phyloP scores from a whole-genome alignment of 1,140 invertebrate genomes.

The Gryllus bimaculatus region DNA sequence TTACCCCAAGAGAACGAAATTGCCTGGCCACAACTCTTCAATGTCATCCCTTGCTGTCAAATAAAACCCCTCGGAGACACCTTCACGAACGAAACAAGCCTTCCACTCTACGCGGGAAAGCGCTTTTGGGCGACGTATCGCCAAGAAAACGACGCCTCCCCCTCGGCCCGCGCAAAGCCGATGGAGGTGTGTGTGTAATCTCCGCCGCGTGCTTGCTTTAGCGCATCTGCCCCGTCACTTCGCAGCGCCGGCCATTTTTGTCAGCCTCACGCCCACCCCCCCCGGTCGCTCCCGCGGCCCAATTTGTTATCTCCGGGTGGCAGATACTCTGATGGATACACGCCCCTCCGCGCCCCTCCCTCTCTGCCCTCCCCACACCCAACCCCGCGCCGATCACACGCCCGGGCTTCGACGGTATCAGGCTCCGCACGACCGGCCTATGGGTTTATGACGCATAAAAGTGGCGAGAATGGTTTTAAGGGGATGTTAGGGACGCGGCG shows the following conservation, averaged over 20 bases:
- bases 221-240: background rate
- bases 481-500: background rate
- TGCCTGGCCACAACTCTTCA: too few relatives aligned
- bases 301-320: conserved; percentile 3
- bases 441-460: background rate
- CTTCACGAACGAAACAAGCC: too few relatives aligned
- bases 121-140: background rate
- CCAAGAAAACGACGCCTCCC: background rate
- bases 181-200: background rate
- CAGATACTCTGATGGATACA: conserved; percentile 1
- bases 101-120: background rate
- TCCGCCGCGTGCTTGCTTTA: background rate
- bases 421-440: background rate
- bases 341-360: too few relatives aligned
- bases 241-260: background rate
- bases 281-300: too few relatives aligned
- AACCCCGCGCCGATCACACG: too few relatives aligned
- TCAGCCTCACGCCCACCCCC: background rate
- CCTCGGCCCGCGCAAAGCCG: background rate
- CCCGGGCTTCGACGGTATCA: too few relatives aligned
- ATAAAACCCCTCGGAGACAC: too few relatives aligned
- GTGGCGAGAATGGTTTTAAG: background rate
- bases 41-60: too few relatives aligned
- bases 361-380: too few relatives aligned
- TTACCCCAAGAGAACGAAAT: too few relatives aligned